Base-by-base conservation (phyloP, 1,140 invertebrate genomes). In the Lucilia sericata region DNA sequence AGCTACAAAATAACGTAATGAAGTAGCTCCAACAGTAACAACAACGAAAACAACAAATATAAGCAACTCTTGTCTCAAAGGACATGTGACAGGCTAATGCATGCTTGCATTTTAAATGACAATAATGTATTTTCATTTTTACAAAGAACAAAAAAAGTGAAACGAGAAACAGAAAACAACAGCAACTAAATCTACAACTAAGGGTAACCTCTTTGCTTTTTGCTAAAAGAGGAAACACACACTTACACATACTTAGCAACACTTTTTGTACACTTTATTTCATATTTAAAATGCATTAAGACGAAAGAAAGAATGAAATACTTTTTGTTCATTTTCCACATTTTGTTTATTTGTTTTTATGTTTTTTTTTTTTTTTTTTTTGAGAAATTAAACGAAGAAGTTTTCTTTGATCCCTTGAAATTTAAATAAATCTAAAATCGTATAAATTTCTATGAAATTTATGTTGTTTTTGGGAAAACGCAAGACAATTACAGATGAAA, bases 61-160 rank as follows among this genome's bases (percentile, higher is more conserved):
- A 84, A 70, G 65, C 65, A 70, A 25, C 65, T 70, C 65, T 70
- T 70, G 65, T 90, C 89, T 87, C 89, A 88, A 87, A 90, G 89
- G 89, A 90, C 86, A 87, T 90, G 87, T 90, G 89, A 89, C 89
- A 90, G 88, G 88, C 88, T 90, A 90, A 90, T 90, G 89, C 88
- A 90, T 88, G 86, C 87, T 87, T 90, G 89, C 88, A 90, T 90
- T 90, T 88, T 88, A 90, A 87, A 90, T 90, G 87, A 90, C 87
- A 88, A 90, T 88, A 90, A 90, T 88, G 88, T 87, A 88, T 90
- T 88, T 55, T 55, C 17, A 55, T 55, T 17, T 55, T 55, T 55
- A 55, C 51, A 55, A 55, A 55, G 51, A 55, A 55, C 51, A 42
- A 42, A 42, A 36, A 42, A 42, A 42, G 7, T 42, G 5, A 42